phyloP scores from a whole-genome alignment of 2,113 vertebrate genomes.

The Meles meles region DNA sequence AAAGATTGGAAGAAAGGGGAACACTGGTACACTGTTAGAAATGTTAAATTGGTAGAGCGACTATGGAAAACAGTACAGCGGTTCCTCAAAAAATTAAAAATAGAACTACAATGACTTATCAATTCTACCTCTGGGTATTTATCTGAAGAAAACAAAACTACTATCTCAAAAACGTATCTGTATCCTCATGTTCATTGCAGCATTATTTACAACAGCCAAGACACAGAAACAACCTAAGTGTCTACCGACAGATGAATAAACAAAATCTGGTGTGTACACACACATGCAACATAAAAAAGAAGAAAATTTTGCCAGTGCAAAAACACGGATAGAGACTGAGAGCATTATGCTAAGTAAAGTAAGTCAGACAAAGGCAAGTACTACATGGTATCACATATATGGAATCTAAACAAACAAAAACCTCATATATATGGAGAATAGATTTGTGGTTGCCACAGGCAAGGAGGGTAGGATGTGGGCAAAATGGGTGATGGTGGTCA shows the following conservation, averaged over 20 bases:
- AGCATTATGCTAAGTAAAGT: background rate
- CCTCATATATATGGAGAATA: background rate
- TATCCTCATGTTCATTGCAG: background rate
- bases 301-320: background rate
- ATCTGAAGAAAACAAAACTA: background rate
- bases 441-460: background rate
- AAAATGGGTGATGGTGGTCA: background rate
- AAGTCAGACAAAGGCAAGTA: background rate
- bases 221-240: background rate
- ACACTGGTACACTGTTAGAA: background rate
- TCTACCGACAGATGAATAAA: background rate
- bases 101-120: background rate
- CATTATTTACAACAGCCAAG: background rate
- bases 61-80: background rate
- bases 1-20: background rate
- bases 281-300: background rate
- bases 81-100: background rate
- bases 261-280: background rate
- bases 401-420: background rate
- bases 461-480: background rate
- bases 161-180: background rate
- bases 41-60: background rate
- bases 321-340: background rate
- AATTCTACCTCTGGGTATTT: background rate
- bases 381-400: background rate